Conservation (phyloP, 2,888 invertebrate species). For the Galerucella calmariensis region DNA sequence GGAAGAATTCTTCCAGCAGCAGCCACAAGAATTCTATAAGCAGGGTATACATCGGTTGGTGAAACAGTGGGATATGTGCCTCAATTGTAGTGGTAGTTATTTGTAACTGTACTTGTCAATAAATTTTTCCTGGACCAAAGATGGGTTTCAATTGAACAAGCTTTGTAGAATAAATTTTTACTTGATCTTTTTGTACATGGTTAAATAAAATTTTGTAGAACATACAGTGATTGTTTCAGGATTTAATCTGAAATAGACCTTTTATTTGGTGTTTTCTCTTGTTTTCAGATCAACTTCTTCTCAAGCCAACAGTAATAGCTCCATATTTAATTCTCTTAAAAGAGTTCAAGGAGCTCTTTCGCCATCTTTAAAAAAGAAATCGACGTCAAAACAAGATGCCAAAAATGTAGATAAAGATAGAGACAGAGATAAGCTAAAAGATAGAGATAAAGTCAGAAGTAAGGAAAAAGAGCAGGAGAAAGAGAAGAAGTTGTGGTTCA, state of each 20-base stretch:
- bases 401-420: not conserved
- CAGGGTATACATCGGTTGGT: no score
- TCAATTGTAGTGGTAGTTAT: no score
- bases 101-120: no score
- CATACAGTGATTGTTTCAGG: no score
- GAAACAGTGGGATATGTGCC: no score
- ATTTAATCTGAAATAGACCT: not conserved
- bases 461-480: constrained; percentile 32
- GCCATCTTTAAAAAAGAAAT: constrained; percentile 24
- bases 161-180: no score
- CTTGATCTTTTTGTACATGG: no score
- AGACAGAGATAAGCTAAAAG: constrained; percentile 15
- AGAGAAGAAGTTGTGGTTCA: constrained; percentile 39
- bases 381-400: constrained; percentile 27
- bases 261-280: not conserved
- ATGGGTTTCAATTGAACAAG: no score
- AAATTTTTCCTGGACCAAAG: no score
- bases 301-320: constrained; percentile 8
- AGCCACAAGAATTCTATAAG: no score
- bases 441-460: not conserved
- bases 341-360: constrained; percentile 31
- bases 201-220: no score
- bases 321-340: constrained; percentile 30
- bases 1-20: no score
- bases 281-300: constrained; percentile 16